Evolutionary conservation across 2,113 vertebrate species (phyloP), one percentile per base, ranked within the genome.

Genomic region (Scopus umbretta): DNA sequence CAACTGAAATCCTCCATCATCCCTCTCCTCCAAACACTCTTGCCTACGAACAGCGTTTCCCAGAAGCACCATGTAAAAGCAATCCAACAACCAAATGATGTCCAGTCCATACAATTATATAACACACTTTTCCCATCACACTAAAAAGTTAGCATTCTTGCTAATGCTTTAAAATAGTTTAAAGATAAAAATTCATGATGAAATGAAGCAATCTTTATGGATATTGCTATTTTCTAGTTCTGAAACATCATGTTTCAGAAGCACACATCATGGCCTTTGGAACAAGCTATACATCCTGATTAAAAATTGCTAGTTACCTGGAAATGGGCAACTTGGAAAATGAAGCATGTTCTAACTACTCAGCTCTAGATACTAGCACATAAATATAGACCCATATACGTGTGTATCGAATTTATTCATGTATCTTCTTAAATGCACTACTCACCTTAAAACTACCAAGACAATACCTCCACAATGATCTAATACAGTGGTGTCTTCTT

Each of bases 351-450:
- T 76, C 29, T 49, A 80, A 58, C 27, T 53, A 83, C 9, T 53
- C 10, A 67, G 32, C 17, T 78, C 14, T 27, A 75, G 42, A 11
- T 53, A 82, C 32, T 15, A 61, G 13, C 27, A 56, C 16, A 58
- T 38, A 55, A 52, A 68, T 40, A 42, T 0, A 89, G 21, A 78
- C 16, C 30, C 30, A 92, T 1, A 5, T 0, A 26, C 0, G 4
- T 11, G 8, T 7, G 18, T 27, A 56, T 15, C 59, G 19, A 43
- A 71, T 32, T 36, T 53, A 95, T 61, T 87, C n/a, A 59, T 0
- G 0, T 36, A 68, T 34, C 30, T 58, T 86, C 59, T 80, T 47
- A 62, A 83, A 65, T 34, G 22, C 26, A 27, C 22, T 74, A 80
- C 38, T 78, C 13, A 26, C 30, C 38, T 58, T 50, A 71, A 45